Evolutionary conservation across 1,140 invertebrate species (phyloP), one percentile per base, ranked within the genome.

Genomic region (Drosophila virilis): DNA sequence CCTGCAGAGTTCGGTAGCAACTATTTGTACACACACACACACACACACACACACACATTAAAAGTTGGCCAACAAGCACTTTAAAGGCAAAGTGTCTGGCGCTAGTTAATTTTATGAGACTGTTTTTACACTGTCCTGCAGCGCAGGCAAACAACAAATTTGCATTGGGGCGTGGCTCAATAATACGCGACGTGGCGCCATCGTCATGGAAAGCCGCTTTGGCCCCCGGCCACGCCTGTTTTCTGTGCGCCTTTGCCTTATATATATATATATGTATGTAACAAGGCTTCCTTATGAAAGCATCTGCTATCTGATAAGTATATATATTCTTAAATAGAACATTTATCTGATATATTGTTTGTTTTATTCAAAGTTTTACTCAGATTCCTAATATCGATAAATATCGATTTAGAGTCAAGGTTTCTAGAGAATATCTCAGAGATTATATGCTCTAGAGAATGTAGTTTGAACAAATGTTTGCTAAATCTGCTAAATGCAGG

Each of bases 91-190:
- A 86, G 78, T 86, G 71, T 62, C 76, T 67, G 78, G 42, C 60
- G 62, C 45, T 68, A 70, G 83, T 86, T 88, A 77, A 82, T 88
- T 86, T 86, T 76, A 86, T 88, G 78, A 67, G 58, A 79, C 88
- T 88, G 42, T 76, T 74, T 75, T 77, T 79, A 86, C 82, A 86
- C 83, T 79, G 65, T 88, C 83, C 83, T 74, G 83, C 79, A 28
- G 83, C 43, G 82, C 71, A 74, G 66, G 58, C 68, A 22, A 22
- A 22, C 22, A 82, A 78, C 60, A 71, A 71, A 51, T 62, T 68
- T 77, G 59, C 76, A 59, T 70, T 54, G 71, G 65, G 82, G 78
- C 64, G 79, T 58, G 40, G 38, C 51, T 15, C 22, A 17, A 67
- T 33, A 86, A 76, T 75, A 72, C 74, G 68, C 78, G 59, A 80